Conservation (phyloP, 2,888 invertebrate species). For the Dolichopus griseipennis region DNA sequence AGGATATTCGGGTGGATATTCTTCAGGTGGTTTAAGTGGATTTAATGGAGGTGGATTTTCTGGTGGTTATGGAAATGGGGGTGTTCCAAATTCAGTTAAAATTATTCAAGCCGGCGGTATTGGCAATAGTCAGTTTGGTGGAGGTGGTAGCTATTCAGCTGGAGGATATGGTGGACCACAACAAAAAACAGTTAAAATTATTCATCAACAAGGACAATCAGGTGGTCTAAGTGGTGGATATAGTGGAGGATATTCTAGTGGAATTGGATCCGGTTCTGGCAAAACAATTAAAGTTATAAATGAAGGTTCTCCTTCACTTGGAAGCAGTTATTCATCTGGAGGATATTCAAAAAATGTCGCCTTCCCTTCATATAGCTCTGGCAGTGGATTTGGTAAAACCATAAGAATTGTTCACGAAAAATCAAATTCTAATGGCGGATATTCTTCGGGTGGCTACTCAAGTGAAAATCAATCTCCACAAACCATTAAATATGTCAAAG, state of each 20-base stretch:
- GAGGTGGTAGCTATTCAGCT: neutral
- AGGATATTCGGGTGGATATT: neutral
- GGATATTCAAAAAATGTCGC: neutral
- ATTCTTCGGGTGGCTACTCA: neutral
- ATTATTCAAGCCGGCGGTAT: neutral
- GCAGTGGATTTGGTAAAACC: neutral
- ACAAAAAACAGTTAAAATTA: neutral
- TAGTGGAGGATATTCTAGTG: conserved; percentile 13
- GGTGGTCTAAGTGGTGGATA: conserved; percentile 13
- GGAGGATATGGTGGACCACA: conserved; percentile 10
- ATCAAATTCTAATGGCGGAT: neutral
- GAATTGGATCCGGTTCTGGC: neutral
- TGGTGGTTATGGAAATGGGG: conserved; percentile 2
- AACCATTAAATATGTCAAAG: neutral
- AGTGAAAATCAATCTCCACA: neutral
- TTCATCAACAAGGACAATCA: neutral
- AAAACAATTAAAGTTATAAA: neutral
- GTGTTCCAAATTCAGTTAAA: neutral
- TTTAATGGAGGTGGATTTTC: conserved; percentile 7
- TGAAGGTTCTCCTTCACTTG: neutral
- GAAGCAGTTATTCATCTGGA: neutral
- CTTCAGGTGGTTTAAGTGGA: neutral
- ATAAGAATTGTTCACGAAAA: conserved; percentile 2
- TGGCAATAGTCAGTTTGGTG: neutral
- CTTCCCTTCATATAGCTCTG: neutral